A percentile compares a stretch with the other conserved stretches of the same genome.
Conservation (phyloP, 2,888 invertebrate species). For the Sinelater perroti region DNA sequence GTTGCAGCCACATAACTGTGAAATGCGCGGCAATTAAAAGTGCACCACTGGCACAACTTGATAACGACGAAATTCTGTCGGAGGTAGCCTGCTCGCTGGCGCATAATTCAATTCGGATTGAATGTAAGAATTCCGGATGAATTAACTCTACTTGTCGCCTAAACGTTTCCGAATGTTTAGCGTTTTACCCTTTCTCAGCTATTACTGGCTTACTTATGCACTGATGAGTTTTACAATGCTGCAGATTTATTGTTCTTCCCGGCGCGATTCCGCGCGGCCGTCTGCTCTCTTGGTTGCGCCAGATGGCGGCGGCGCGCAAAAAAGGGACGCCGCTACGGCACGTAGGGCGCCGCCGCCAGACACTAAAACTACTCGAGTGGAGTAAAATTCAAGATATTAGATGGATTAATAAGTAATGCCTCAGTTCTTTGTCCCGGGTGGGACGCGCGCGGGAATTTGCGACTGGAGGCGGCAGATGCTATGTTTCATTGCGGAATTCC, state of each 20-base stretch:
- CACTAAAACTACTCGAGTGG: constrained; percentile 36
- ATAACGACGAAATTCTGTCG: constrained; percentile 28
- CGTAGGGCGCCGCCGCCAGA: constrained; percentile 18
- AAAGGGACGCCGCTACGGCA: constrained; percentile 26
- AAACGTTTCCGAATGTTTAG: constrained; percentile 59
- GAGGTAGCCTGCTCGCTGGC: constrained; percentile 42
- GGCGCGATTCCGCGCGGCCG: constrained; percentile 27
- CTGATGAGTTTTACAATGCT: constrained; percentile 58
- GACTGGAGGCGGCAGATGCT: constrained; percentile 27
- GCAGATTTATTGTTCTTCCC: constrained; percentile 57
- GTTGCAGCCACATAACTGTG: constrained; percentile 7
- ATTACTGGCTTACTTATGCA: constrained; percentile 60
- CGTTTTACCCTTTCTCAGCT: constrained; percentile 57
- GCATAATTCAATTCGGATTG: constrained; percentile 54
- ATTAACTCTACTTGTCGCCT: constrained; percentile 59
- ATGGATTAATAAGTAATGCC: constrained; percentile 40
- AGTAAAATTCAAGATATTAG: constrained; percentile 41
- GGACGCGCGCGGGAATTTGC: constrained; percentile 24
- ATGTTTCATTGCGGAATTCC: constrained; percentile 5
- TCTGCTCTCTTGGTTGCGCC: constrained; percentile 36
- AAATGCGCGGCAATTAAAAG: constrained; percentile 22
- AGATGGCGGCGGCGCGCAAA: constrained; percentile 27
- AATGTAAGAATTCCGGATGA: constrained; percentile 62
- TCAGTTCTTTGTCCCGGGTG: constrained; percentile 33
- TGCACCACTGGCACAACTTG: constrained; percentile 16